These are phyloP conservation scores for Drosophila tristis DNA, from an alignment of 1,140 invertebrate species.

Conservation along the genomic window DNA sequence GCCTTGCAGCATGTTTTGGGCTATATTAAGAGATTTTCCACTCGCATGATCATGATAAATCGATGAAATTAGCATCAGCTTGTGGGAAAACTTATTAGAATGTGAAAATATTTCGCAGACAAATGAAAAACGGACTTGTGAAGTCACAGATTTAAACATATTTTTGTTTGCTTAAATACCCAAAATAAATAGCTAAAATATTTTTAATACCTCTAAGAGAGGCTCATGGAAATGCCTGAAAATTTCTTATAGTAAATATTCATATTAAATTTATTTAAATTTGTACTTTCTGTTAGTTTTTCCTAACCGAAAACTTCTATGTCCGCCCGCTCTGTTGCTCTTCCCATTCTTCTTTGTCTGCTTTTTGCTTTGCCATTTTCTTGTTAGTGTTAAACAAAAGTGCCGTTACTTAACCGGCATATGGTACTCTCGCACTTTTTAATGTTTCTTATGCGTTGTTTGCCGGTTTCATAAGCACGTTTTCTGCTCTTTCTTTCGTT, in stretches of 20 bases:
- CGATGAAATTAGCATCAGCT: conserved; percentile 4
- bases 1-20: conserved; percentile 12
- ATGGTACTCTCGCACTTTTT: conserved; percentile 30
- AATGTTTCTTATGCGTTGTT: conserved; percentile 40
- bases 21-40: conserved; percentile 11
- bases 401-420: conserved; percentile 36
- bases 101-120: conserved; percentile 20
- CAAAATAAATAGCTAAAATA: no score
- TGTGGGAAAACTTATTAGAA: conserved; percentile 11
- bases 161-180: no score
- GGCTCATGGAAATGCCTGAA: no score
- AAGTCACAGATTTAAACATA: no score
- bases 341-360: conserved; percentile 3
- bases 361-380: conserved; percentile 21
- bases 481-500: conserved; percentile 16
- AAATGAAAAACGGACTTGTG: conserved; percentile 15
- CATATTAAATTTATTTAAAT: no score
- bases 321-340: no score
- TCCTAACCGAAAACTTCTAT: no score
- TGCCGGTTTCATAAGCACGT: conserved; percentile 40
- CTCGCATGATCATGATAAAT: conserved; percentile 2
- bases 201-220: no score
- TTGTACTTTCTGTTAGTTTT: no score
- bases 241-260: no score
- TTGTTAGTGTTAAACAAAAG: conserved; percentile 61